A percentile compares a stretch with the other conserved stretches of the same genome.
Evolutionary conservation across 2,797 vertebrate genomes (phyloP).

Genomic region (Etheostoma nigrum): DNA sequence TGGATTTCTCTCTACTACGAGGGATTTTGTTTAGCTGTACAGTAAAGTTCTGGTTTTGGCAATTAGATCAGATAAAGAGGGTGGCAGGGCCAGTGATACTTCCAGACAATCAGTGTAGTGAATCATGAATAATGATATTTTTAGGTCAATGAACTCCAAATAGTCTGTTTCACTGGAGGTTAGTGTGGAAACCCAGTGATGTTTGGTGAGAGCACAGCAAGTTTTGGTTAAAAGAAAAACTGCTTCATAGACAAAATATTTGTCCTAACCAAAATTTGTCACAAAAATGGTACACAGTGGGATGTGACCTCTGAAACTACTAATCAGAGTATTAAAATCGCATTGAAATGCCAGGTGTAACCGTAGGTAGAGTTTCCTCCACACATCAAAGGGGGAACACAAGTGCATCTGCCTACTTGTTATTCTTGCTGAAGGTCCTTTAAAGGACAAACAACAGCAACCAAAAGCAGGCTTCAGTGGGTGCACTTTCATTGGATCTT

Average conservation of each 20-base stretch:
- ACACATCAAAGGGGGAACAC: neutral
- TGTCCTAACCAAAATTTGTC: neutral
- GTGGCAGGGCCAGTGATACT: neutral
- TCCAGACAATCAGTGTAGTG: neutral
- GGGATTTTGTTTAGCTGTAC: constrained; percentile 46
- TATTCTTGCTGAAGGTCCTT: constrained; percentile 22
- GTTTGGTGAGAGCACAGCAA: neutral
- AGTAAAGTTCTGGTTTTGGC: constrained; percentile 56
- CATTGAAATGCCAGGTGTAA: constrained; percentile 17
- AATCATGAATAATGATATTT: neutral
- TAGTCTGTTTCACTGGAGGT: neutral
- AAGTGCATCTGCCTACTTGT: constrained; percentile 11
- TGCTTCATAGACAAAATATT: neutral
- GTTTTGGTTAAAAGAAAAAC: neutral
- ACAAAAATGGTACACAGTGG: neutral
- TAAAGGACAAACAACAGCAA: constrained; percentile 28
- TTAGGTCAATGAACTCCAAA: constrained; percentile 3
- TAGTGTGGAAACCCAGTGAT: neutral
- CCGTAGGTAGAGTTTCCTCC: neutral
- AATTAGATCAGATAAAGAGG: constrained; percentile 46
- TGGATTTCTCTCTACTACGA: constrained; percentile 16
- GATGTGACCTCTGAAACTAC: neutral
- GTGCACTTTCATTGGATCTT: constrained; percentile 33
- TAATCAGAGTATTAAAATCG: neutral
- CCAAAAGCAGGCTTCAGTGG: constrained; percentile 5